Conservation (phyloP, 92 coral and sea anemone species). For the Siderastrea siderea region DNA sequence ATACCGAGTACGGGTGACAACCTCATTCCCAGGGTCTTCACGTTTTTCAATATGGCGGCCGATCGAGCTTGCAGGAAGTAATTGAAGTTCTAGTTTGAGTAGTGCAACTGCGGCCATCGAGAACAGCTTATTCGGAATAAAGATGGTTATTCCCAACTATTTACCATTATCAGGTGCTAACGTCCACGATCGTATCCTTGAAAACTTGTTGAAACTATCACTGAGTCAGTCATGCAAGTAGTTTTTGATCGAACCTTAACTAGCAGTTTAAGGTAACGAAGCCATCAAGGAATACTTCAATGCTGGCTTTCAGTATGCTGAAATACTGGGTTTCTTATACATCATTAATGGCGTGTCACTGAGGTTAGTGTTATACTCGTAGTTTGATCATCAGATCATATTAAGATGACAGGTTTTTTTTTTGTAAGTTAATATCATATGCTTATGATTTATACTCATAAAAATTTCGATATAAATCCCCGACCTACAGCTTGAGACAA, state of each 20-base stretch:
- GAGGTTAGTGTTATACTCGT: slow-evolving; percentile 1
- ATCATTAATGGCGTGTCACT: slow-evolving; percentile 19
- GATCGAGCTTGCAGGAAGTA: neutral
- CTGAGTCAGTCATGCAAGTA: neutral
- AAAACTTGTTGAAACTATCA: slow-evolving; percentile 11
- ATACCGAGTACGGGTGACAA: too few species aligned
- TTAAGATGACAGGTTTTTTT: neutral
- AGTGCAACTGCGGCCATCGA: neutral
- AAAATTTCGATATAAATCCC: neutral
- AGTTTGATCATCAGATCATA: neutral
- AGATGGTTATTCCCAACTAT: too few species aligned
- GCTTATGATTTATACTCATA: too few species aligned
- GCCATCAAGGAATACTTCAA: slow-evolving; percentile 8
- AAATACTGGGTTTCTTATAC: slow-evolving; percentile 21
- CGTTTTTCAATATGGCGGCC: slow-evolving; percentile 13
- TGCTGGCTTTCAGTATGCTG: slow-evolving; percentile 21
- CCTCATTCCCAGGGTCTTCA: neutral
- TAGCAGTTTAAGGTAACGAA: slow-evolving; percentile 10
- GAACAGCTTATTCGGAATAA: neutral
- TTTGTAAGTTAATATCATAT: neutral
- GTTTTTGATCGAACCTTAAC: slow-evolving; percentile 4
- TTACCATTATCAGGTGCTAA: too few species aligned
- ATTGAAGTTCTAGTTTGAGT: too few species aligned
- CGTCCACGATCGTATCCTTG: too few species aligned
- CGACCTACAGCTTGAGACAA: slow-evolving; percentile 29